Percentiles rank a stretch among this genome's conserved stretches.
phyloP scores from a whole-genome alignment of 92 coral and sea anemone species.

The Hydrozoanthus gracilis region DNA sequence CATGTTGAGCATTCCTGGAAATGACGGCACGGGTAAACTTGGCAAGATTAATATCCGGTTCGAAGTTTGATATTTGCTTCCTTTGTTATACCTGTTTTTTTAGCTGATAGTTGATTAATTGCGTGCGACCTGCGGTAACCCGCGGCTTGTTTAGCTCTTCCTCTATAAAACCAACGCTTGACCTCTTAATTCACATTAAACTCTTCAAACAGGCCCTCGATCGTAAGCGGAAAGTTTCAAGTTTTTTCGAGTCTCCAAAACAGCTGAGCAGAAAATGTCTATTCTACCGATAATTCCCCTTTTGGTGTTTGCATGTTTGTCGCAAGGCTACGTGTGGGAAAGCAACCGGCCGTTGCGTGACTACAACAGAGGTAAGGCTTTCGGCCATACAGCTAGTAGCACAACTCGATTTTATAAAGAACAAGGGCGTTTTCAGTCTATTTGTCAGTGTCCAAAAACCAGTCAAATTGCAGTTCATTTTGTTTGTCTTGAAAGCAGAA shows the following conservation, averaged over 20 bases:
- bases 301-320: not conserved
- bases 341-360: not conserved
- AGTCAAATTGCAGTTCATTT: no score
- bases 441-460: no score
- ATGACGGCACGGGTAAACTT: not conserved
- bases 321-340: constrained; percentile 29
- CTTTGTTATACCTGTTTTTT: not conserved
- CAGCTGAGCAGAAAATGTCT: not conserved
- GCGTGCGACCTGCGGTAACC: constrained; percentile 11
- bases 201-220: not conserved
- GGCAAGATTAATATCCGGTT: not conserved
- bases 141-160: not conserved
- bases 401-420: not conserved
- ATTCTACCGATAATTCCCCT: not conserved
- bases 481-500: no score
- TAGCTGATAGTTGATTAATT: not conserved
- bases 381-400: not conserved
- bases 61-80: not conserved
- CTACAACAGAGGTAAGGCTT: constrained; percentile 9
- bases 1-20: not conserved
- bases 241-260: not conserved
- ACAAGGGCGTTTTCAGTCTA: no score
- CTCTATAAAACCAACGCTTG: constrained; percentile 13
- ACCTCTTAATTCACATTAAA: not conserved
- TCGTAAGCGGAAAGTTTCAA: not conserved